Conservation (phyloP, 2,113 vertebrate species). For the Pluvianellus socialis region DNA sequence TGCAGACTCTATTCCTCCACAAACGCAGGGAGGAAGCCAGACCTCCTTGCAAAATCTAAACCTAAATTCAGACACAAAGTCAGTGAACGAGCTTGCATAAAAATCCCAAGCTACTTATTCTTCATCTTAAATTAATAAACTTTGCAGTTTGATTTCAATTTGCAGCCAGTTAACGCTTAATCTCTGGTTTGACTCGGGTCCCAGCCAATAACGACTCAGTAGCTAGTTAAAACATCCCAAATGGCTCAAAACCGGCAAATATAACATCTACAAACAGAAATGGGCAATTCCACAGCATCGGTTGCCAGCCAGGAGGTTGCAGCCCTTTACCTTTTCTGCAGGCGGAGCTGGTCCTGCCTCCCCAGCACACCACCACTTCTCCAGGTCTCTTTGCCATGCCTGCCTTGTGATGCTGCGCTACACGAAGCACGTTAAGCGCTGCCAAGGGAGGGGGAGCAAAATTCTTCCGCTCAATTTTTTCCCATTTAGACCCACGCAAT, state of each 20-base stretch:
- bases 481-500: neutral
- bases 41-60: neutral
- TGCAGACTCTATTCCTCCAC: neutral
- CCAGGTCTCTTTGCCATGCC: neutral
- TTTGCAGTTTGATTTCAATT: neutral
- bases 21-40: neutral
- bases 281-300: neutral
- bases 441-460: neutral
- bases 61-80: neutral
- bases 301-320: neutral
- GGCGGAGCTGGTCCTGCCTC: neutral
- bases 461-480: neutral
- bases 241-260: neutral
- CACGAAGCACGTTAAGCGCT: rapidly evolving
- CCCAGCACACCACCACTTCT: neutral
- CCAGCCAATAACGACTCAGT: neutral
- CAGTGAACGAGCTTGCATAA: neutral
- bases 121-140: neutral
- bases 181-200: neutral
- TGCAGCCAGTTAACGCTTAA: neutral
- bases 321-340: neutral
- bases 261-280: neutral
- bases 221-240: neutral
- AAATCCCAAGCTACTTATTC: neutral
- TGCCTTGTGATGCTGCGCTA: neutral